Evolutionary conservation across 1,140 invertebrate species (phyloP), one percentile per base, ranked within the genome.

Genomic region (Copidosoma floridanum): DNA sequence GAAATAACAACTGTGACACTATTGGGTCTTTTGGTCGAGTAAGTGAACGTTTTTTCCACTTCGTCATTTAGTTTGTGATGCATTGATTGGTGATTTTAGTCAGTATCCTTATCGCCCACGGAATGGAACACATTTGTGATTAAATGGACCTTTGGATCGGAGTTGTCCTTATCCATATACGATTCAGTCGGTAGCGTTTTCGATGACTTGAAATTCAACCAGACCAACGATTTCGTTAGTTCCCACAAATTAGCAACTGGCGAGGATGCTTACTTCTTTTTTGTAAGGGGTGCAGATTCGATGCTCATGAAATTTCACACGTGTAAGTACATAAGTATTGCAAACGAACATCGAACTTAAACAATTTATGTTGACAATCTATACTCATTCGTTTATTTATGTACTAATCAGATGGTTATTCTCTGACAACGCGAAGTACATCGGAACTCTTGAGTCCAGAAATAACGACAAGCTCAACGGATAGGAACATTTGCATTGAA

Each of bases 381-480:
- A n/a, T n/a, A n/a, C n/a, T n/a, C n/a, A n/a, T n/a, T n/a, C n/a
- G n/a, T n/a, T n/a, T n/a, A n/a, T n/a, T n/a, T n/a, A n/a, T n/a
- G n/a, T n/a, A n/a, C n/a, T n/a, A n/a, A n/a, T n/a, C 14, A 62
- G 60, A 62, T 29, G 23, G 38, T 20, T 62, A 57, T n/a, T 51
- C 38, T 10, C 11, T 46, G 2, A 57, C 53, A 7, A 38, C 29
- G 18, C 27, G 14, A 14, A 62, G 46, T 0, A 37, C 51, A 24
- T 51, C 60, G 1, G 57, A 62, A 46, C 32, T 62, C 0, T 41
- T 51, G 3, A 57, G 53, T 50, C 53, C 60, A 10, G 14, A 35
- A 38, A 37, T 44, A 18, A 46, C 38, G 38, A 26, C 24, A n/a
- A 2, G 24, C 0, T 41, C 52, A n/a, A 3, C 29, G 10, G 16